Percentiles rank a stretch among this genome's conserved stretches.
phyloP scores from a whole-genome alignment of 2,113 vertebrate species.

The Arvicanthis niloticus region DNA sequence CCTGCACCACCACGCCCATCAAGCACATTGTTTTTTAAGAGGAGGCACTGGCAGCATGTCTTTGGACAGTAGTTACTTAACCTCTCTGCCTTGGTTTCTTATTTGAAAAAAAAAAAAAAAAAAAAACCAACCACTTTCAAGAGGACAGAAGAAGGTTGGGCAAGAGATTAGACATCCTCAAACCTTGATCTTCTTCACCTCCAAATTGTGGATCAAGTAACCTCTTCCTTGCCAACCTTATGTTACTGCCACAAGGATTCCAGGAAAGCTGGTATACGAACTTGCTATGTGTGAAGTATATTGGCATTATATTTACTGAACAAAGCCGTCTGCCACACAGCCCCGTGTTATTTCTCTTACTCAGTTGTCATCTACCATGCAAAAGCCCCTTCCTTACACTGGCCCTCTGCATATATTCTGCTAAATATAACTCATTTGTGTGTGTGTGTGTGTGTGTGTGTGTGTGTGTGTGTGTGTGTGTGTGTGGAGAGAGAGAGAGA shows the following conservation, averaged over 20 bases:
- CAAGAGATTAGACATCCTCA: not conserved
- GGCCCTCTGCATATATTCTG: not conserved
- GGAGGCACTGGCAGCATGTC: not conserved
- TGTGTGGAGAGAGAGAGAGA: too few relatives aligned
- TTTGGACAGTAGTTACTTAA: not conserved
- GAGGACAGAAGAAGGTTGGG: not conserved
- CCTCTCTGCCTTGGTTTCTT: not conserved
- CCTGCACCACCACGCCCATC: not conserved
- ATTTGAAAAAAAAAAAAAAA: not conserved
- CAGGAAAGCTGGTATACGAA: not conserved
- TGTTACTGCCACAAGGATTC: not conserved
- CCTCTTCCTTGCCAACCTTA: not conserved
- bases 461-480: too few relatives aligned
- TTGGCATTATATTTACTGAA: not conserved
- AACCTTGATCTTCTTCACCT: conserved; percentile 3
- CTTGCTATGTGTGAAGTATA: not conserved
- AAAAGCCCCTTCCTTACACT: not conserved
- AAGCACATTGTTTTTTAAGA: too few relatives aligned
- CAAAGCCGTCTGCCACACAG: not conserved
- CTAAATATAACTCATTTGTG: not conserved
- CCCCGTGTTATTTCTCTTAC: not conserved
- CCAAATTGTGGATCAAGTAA: not conserved
- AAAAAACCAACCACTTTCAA: too few relatives aligned
- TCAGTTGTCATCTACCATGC: not conserved
- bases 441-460: too few relatives aligned